Evolutionary conservation across 2,888 invertebrate species (phyloP), one percentile per base, ranked within the genome.

Genomic region (Plebejus argus): DNA sequence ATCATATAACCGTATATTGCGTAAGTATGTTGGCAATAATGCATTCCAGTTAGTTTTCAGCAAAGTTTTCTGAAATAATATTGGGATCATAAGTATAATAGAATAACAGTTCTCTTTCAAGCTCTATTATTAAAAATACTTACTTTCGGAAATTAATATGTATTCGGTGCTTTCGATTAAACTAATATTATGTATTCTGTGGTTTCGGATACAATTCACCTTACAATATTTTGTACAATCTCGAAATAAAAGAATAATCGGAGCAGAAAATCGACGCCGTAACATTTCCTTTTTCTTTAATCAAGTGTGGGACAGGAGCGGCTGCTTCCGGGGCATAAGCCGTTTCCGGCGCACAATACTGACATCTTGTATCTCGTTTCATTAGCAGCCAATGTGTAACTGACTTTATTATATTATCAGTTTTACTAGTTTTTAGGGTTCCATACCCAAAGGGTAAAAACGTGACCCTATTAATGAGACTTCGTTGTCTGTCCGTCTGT

Each of bases 291-390:
- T 33, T 66, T 66, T 66, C 28, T 28, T 66, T 71, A 39, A 71
- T 39, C 39, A 71, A 71, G 39, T 71, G 71, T 39, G 20, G 20
- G 71, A 39, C 39, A 20, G 39, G 71, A 70, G 71, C 71, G 71
- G 35, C 71, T 35, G 71, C 71, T 71, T 71, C 71, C 39, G 71
- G 71, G 12, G 71, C 10, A 71, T 39, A 71, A 39, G 39, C 39
- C 39, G 20, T 71, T 71, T 71, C 71, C 71, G 35, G n/a, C 39
- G 39, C 71, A 66, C 66, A 66, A 66, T 66, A 66, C 28, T 15
- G 66, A 66, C 33, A 66, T 66, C 15, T 66, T 33, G 28, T 66
- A 66, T 66, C 18, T 66, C 23, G 66, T 66, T 66, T 66, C 66
- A 66, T 66, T 66, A 66, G 28, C 66, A 33, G 66, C 66, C 28